phyloP scores from a whole-genome alignment of 1,140 invertebrate species.

The Neodiprion fabricii region DNA sequence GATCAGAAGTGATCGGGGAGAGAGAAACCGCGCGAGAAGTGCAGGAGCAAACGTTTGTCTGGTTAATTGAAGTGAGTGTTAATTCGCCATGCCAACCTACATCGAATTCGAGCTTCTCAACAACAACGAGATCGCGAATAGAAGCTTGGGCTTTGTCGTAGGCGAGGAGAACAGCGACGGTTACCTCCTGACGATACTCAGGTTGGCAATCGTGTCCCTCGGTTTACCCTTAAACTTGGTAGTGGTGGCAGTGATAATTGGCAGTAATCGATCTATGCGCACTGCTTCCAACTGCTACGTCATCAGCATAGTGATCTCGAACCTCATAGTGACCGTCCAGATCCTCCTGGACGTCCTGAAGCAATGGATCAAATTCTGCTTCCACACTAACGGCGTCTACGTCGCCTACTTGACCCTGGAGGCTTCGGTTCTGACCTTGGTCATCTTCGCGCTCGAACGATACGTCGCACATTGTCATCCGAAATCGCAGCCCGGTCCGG shows the following conservation, averaged over 20 bases:
- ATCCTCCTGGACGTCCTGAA: slow-evolving; percentile 38
- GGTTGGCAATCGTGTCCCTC: slow-evolving; percentile 31
- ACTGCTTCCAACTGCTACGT: slow-evolving; percentile 42
- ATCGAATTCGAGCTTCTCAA: background rate
- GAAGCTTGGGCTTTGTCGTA: background rate
- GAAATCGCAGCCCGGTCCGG: slow-evolving; percentile 19
- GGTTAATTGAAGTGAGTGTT: too few relatives aligned
- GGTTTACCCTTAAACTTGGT: slow-evolving; percentile 33
- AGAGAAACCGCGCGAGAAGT: too few relatives aligned
- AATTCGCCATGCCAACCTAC: background rate
- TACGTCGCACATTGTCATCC: slow-evolving; percentile 36
- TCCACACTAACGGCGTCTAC: slow-evolving; percentile 43
- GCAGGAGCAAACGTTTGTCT: too few relatives aligned
- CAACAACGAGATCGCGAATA: background rate
- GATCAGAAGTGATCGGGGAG: background rate
- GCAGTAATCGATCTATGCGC: slow-evolving; percentile 30
- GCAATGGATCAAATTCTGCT: slow-evolving; percentile 34
- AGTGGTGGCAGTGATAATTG: slow-evolving; percentile 31
- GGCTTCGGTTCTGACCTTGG: slow-evolving; percentile 44
- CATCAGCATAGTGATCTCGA: slow-evolving; percentile 40
- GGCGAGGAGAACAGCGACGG: background rate
- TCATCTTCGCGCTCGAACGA: slow-evolving; percentile 40
- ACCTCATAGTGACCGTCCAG: slow-evolving; percentile 45
- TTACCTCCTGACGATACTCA: background rate
- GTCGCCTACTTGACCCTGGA: slow-evolving; percentile 44